Base-by-base conservation (phyloP, 2,888 invertebrate species). In the Ethmia dodecea region DNA sequence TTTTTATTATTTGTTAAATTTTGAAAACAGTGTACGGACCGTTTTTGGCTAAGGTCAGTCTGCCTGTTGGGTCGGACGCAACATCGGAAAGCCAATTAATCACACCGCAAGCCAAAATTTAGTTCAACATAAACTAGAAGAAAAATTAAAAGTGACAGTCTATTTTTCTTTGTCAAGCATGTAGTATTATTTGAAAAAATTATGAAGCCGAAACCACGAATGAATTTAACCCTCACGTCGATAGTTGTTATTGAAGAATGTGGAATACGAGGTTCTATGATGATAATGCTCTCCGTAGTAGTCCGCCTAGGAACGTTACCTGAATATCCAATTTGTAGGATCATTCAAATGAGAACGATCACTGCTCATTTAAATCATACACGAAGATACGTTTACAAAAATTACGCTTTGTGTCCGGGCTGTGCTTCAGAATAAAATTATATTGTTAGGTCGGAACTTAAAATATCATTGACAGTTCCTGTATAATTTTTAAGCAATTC, bases 171-270 rank as follows among this genome's bases (percentile, higher is more conserved):
- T n/a, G 73, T 76, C 69, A 81, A 80, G 79, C 83, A 78, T 80
- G 80, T 81, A 79, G 66, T 75, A 81, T 79, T 83, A 78, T 74
- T 74, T 55, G 60, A 67, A 74, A 72, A 70, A 74, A 67, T 64
- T 62, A 67, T 80, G 78, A 86, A 79, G 84, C 84, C 83, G 81
- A 83, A 83, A 84, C 81, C 84, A 81, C 81, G 76, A 60, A 83
- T 83, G 83, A 80, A 47, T 56, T 64, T 57, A 59, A 60, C 62
- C 65, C 60, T 59, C 51, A 48, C 58, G 45, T 59, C 64, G 62
- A 66, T 62, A 50, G 49, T 36, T 31, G 22, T n/a, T 22, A 8
- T 22, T n/a, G n/a, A n/a, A n/a, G n/a, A n/a, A n/a, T n/a, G n/a
- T n/a, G n/a, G n/a, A n/a, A n/a, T n/a, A n/a, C n/a, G n/a, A n/a